Evolutionary conservation across 2,888 invertebrate genomes (phyloP).

Genomic region (Lepidocyrtoides sp.): DNA sequence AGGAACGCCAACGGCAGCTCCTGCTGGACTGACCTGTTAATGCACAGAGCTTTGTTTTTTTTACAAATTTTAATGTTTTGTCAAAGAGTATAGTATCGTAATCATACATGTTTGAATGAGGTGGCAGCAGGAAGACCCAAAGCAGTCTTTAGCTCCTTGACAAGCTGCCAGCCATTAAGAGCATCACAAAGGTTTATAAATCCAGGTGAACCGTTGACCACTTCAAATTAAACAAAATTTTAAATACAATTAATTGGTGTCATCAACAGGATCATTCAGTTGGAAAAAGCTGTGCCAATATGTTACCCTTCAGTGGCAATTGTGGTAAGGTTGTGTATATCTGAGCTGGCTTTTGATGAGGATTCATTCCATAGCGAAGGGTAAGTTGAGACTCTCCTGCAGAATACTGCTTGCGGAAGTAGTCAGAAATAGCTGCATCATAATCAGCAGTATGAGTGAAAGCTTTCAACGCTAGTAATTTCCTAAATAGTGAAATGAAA

Average conservation of each 20-base stretch:
- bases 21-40: constrained; percentile 99
- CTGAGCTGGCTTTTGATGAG: constrained; percentile 98
- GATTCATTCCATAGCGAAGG: constrained; percentile 98
- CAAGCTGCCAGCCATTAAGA: constrained; percentile 98
- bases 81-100: background rate
- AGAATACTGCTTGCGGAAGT: constrained; percentile 97
- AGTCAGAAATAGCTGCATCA: constrained; percentile 97
- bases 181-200: constrained; percentile 99
- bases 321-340: constrained; percentile 93
- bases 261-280: background rate
- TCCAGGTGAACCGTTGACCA: constrained; percentile 98
- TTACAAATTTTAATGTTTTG: background rate
- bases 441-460: constrained; percentile 99
- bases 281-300: background rate
- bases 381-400: constrained; percentile 92
- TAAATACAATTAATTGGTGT: background rate
- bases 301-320: constrained; percentile 91
- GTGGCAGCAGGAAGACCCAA: constrained; percentile 96
- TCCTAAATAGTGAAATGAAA: no score
- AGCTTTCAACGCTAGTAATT: constrained; percentile 95
- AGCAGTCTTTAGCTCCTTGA: constrained; percentile 94
- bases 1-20: constrained; percentile 96
- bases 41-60: no score
- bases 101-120: constrained; percentile 94
- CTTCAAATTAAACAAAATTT: constrained; percentile 87